Evolutionary conservation across 1,140 invertebrate genomes (phyloP).

Genomic region (Nebria ingens): DNA sequence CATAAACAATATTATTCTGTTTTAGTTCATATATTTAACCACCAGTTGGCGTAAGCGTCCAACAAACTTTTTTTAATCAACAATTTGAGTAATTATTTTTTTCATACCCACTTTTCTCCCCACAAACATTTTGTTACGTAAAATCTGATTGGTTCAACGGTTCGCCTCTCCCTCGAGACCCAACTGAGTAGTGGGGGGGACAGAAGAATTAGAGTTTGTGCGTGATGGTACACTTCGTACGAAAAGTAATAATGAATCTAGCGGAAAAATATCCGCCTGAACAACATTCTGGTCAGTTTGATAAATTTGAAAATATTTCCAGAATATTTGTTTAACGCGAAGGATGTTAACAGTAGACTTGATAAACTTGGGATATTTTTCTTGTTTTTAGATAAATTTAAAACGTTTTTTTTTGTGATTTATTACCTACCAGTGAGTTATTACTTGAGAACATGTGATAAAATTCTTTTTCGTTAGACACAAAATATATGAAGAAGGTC

Average conservation of each 20-base stretch:
- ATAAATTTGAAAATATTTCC: neutral
- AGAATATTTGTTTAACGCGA: neutral
- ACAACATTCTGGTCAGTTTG: too few relatives aligned
- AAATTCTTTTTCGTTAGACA: too few relatives aligned
- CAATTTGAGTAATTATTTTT: conserved; percentile 7
- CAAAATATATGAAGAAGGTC: too few relatives aligned
- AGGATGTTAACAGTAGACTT: too few relatives aligned
- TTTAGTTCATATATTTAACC: neutral
- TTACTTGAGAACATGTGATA: too few relatives aligned
- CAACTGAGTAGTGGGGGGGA: neutral
- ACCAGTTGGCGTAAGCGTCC: neutral
- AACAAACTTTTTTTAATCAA: conserved; percentile 10
- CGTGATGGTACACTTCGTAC: neutral
- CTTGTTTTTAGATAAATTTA: too few relatives aligned
- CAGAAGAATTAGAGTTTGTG: conserved; percentile 1
- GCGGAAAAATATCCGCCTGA: too few relatives aligned
- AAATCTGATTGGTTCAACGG: neutral
- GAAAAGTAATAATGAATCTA: too few relatives aligned
- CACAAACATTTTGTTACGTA: neutral
- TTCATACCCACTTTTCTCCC: neutral
- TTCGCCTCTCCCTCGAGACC: neutral
- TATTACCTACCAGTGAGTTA: too few relatives aligned
- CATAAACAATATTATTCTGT: too few relatives aligned
- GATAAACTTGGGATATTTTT: too few relatives aligned
- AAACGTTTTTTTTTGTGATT: too few relatives aligned